Conservation (phyloP, 1,140 invertebrate species). For the Ips typographus region DNA sequence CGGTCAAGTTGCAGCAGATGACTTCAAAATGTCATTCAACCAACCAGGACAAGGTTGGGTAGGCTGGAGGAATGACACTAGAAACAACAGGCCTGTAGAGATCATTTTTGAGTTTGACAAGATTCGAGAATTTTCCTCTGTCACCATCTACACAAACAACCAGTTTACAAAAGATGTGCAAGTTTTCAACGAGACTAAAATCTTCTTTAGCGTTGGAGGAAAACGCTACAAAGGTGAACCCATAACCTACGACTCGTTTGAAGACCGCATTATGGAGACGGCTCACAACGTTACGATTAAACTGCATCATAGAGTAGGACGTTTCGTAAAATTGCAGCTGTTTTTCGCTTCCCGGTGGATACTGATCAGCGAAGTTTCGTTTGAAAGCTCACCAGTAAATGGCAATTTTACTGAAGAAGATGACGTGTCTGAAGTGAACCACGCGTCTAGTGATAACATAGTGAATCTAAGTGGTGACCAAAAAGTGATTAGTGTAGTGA, state of each 20-base stretch:
- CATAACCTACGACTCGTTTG: slow-evolving; percentile 71
- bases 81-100: slow-evolving; percentile 65
- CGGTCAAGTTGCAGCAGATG: slow-evolving; percentile 58
- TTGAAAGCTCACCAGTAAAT: slow-evolving; percentile 62
- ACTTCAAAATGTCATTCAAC: slow-evolving; percentile 70
- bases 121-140: slow-evolving; percentile 83
- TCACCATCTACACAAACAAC: slow-evolving; percentile 82
- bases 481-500: slow-evolving; percentile 46
- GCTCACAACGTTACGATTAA: slow-evolving; percentile 82
- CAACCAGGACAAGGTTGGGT: slow-evolving; percentile 79
- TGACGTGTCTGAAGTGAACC: slow-evolving; percentile 33
- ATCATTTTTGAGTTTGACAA: slow-evolving; percentile 86
- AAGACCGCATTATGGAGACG: slow-evolving; percentile 80
- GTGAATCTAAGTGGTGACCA: slow-evolving; percentile 36
- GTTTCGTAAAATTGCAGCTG: slow-evolving; percentile 78
- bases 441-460: slow-evolving; percentile 41
- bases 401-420: slow-evolving; percentile 49
- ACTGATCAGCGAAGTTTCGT: slow-evolving; percentile 84
- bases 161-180: slow-evolving; percentile 79
- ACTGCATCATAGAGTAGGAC: slow-evolving; percentile 78
- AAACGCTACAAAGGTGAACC: slow-evolving; percentile 74
- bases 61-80: slow-evolving; percentile 84
- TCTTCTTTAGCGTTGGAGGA: slow-evolving; percentile 82
- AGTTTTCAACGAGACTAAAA: slow-evolving; percentile 76
- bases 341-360: slow-evolving; percentile 85